Conservation (phyloP, 1,140 invertebrate species). For the Heliconius melpomene region DNA sequence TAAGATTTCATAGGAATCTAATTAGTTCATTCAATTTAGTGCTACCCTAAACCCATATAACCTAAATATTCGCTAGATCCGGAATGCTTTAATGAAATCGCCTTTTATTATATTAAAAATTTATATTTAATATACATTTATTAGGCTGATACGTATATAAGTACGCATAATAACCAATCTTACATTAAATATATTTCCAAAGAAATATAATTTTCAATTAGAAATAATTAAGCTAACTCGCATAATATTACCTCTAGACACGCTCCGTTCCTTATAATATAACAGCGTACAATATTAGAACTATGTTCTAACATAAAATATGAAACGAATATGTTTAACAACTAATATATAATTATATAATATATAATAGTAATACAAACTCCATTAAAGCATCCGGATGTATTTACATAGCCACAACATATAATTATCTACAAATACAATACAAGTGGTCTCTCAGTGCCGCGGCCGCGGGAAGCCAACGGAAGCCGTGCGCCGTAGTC, state of each 20-base stretch:
- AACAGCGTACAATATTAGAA: constrained; percentile 1
- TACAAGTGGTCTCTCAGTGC: constrained; percentile 52
- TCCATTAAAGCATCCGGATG: constrained; percentile 32
- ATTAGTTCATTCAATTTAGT: constrained; percentile 39
- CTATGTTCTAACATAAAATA: constrained; percentile 14
- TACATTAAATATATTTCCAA: constrained; percentile 7
- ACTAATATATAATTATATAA: constrained; percentile 4
- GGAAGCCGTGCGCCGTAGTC: constrained; percentile 74
- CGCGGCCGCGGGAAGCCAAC: constrained; percentile 70
- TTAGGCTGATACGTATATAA: constrained; percentile 7
- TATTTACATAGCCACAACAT: constrained; percentile 48
- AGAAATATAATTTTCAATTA: not conserved
- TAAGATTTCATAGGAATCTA: constrained; percentile 37
- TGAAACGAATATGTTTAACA: not conserved
- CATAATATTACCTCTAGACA: not conserved
- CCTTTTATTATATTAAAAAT: constrained; percentile 12
- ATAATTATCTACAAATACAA: constrained; percentile 49
- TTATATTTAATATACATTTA: constrained; percentile 18
- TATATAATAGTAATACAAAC: not conserved
- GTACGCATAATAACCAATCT: constrained; percentile 1
- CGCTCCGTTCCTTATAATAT: not conserved
- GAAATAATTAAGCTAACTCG: not conserved
- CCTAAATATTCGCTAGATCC: constrained; percentile 37
- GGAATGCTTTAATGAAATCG: constrained; percentile 35
- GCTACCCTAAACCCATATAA: constrained; percentile 41